Evolutionary conservation across 2,797 vertebrate genomes (phyloP).

Genomic region (Hippopotamyrus pictus): DNA sequence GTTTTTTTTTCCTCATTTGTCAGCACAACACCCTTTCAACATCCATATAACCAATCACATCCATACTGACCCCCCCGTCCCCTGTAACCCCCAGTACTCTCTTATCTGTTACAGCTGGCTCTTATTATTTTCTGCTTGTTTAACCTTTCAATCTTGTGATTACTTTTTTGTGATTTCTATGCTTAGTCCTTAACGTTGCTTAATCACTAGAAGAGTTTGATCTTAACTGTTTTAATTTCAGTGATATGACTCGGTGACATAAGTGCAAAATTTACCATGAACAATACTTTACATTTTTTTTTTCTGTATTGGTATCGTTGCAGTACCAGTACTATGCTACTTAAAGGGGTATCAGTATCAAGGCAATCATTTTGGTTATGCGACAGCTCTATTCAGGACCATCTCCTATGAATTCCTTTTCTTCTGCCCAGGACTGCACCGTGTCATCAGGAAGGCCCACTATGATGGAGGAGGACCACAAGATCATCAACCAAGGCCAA

Average conservation of each 20-base stretch:
- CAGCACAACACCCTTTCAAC: background rate
- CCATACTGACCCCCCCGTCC: background rate
- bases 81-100: background rate
- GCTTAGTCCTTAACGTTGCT: background rate
- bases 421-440: background rate
- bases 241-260: background rate
- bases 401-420: background rate
- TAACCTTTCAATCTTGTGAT: background rate
- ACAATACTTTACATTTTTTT: background rate
- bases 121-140: background rate
- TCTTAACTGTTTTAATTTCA: background rate
- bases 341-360: background rate
- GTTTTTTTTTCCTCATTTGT: background rate
- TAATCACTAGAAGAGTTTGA: background rate
- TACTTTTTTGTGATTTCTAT: background rate
- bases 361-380: background rate
- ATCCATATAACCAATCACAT: background rate
- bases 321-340: background rate
- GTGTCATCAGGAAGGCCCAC: background rate
- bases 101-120: background rate
- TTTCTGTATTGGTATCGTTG: background rate
- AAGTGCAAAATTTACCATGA: background rate
- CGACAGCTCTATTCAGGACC: background rate
- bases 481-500: slow-evolving; percentile 73
- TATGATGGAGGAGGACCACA: slow-evolving; percentile 74